Base-by-base conservation (phyloP, 2,113 vertebrate genomes). In the Sceloporus undulatus region DNA sequence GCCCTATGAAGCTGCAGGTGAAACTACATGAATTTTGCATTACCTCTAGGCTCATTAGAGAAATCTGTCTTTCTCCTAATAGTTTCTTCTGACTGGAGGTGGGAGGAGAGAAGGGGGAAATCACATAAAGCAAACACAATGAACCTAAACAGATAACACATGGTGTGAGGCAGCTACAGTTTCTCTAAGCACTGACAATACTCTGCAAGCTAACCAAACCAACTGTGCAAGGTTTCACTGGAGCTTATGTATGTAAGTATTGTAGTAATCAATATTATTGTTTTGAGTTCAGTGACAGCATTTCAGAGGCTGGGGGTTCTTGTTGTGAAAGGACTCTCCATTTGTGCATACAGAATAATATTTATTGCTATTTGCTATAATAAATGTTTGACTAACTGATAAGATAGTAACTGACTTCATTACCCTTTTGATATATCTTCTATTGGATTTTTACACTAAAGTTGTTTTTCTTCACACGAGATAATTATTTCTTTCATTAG, bases 1-100 rank as follows among this genome's bases (percentile, higher is more conserved):
- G 80, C 87, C 88, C 94, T 91, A 89, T 80, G 82, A 92, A 91
- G 91, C 80, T 94, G 91, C 90, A 94, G 91, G 91, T 94, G 90
- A 93, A 96, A 79, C 70, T 85, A 89, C 94, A 96, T 97, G 93
- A 96, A 97, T 97, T 97, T 97, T 97, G 89, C 91, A 97, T 97
- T 94, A 95, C 42, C 3, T 95, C 89, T 88, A 96, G 92, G 91
- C 77, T 96, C 95, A 95, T 97, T 96, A 96, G 90, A 95, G 92
- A 94, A 94, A 94, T 93, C 84, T 91, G 3, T 89, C 76, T 95
- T 56, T 91, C 89, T 91, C 90, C 80, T 96, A 96, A 96, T 95
- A 71, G 66, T 92, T 95, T 94, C 93, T 88, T 91, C 91, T 85
- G 89, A 94, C 88, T 93, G 42, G 59, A 21, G 59, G 80, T 79